Base-by-base conservation (phyloP, 1,140 invertebrate species). In the Microplitis demolitor region DNA sequence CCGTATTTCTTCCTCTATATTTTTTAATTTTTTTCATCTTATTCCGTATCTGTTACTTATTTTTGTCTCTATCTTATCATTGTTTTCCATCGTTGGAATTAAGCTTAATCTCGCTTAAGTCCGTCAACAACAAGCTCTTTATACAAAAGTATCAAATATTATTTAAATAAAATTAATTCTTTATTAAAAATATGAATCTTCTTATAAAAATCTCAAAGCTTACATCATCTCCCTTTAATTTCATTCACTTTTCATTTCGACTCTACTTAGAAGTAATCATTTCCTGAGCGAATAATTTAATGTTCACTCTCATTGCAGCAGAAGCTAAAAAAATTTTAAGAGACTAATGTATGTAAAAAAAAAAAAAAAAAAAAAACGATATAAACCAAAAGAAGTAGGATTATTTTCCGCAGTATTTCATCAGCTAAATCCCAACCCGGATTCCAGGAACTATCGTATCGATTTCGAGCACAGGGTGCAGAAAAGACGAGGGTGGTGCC, bases 381-480 rank as follows among this genome's bases (percentile, higher is more conserved):
- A 16, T 58, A 58, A 58, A 31, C 5, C 9, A 31, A 58, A 24
- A 81, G 81, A 63, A 74, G 74, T 68, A 67, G 74, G 78, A 81
- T 83, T 83, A 81, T 82, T 84, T 85, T 84, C 77, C 73, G 75
- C 76, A 77, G 73, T 80, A 85, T 85, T 85, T 83, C 80, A 85
- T 82, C 80, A 79, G 80, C 75, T 81, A 85, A 83, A 78, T 78
- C 77, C 39, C 79, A 75, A 74, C 71, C 77, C 78, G 80, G 80
- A 84, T 82, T 84, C 73, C 76, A 78, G 77, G 81, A 84, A 80
- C 81, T 80, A 77, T 78, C 69, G 79, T 86, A 87, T 87, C 83
- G 84, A 87, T 87, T 85, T 70, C 58, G 11, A 54, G 68, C 45
- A 72, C 66, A 68, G 78, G 77, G 76, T 77, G 76, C 76, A 74